Conservation (phyloP, 2,797 vertebrate species). For the Eurystomus glaucurus region DNA sequence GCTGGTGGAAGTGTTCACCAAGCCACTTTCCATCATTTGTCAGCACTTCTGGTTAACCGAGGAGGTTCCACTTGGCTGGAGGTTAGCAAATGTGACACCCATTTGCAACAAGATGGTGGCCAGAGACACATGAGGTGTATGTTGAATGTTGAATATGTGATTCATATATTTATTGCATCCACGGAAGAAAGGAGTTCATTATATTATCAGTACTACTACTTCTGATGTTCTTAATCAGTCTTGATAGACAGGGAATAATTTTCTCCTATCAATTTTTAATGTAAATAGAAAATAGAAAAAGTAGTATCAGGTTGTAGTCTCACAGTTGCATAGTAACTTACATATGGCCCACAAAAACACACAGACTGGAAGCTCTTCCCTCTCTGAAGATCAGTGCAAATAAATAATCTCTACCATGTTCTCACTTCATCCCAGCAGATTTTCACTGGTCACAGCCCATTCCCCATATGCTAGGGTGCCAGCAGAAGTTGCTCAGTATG, state of each 20-base stretch:
- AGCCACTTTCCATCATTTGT: not conserved
- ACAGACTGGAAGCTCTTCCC: not conserved
- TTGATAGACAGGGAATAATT: not conserved
- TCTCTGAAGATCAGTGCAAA: not conserved
- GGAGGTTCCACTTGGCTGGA: not conserved
- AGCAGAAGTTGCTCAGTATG: not conserved
- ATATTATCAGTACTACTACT: fast-evolving
- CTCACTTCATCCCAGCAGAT: not conserved
- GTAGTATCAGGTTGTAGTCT: not conserved
- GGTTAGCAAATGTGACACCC: not conserved
- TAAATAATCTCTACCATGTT: fast-evolving
- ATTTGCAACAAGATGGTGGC: not conserved
- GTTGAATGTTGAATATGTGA: not conserved
- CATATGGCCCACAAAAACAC: not conserved
- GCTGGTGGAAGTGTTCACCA: not conserved
- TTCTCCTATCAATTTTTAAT: not conserved
- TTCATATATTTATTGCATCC: not conserved
- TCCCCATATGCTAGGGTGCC: not conserved
- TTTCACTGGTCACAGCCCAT: not conserved
- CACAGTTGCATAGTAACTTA: not conserved
- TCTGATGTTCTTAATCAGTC: not conserved
- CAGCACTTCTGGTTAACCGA: not conserved
- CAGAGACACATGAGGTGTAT: fast-evolving
- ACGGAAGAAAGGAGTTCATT: not conserved
- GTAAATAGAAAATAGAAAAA: not conserved